Evolutionary conservation across 1,140 invertebrate genomes (phyloP), one percentile per base, ranked within the genome.

Genomic region (Zaprionus lachaisei): DNA sequence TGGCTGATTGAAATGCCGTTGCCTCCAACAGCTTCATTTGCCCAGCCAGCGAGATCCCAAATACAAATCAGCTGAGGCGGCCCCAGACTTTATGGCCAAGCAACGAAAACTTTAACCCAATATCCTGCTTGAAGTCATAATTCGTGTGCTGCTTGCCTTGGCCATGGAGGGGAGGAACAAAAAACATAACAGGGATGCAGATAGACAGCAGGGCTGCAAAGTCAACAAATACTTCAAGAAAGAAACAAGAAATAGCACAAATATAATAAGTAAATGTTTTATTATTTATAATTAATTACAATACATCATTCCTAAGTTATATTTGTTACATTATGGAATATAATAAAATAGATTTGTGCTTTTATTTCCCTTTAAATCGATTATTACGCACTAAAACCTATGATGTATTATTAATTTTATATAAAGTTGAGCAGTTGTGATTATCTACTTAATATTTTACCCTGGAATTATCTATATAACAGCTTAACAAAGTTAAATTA

Each of bases 111-210:
- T 79, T 91, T 89, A 91, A 89, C 84, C 91, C 89, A 89, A 91
- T 89, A 91, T 91, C 89, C 89, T 89, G 80, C 80, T 89, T 79
- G 79, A 75, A 83, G 80, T 91, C 85, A 89, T 91, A 91, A 91
- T 81, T 91, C 85, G 71, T 49, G 37, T 65, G 73, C 69, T 80
- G 83, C 69, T 77, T 82, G 54, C 28, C 69, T 61, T 31, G 37
- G 49, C 63, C 24, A 26, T 26, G 51, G 64, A 38, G n/a, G n/a
- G 6, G 17, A 12, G n/a, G 22, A 49, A 60, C 54, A 22, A 41
- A 26, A 55, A 47, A 9, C 41, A 7, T 3, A 17, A 1, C 41
- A 47, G 41, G 41, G 41, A 17, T 47, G 41, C 41, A 17, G 41
- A 9, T 17, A 6, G 2, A 49, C 31, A 12, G 17, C 17, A 58